Conservation (phyloP, 2,797 vertebrate species). For the Catharus ustulatus region DNA sequence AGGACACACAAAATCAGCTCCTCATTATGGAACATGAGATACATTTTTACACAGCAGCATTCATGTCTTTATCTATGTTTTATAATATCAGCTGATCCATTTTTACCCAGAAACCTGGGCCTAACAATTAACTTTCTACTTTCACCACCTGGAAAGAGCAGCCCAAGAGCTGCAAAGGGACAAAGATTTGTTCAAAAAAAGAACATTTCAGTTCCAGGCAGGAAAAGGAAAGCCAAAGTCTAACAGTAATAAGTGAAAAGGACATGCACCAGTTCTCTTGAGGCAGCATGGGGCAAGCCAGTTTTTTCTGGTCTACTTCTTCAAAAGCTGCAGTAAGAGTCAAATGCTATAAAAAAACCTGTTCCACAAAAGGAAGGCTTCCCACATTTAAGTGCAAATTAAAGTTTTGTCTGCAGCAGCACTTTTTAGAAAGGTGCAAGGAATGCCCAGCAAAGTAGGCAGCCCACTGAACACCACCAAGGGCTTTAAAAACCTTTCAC, state of each 20-base stretch:
- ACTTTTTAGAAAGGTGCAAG: slow-evolving; percentile 20
- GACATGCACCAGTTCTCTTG: background rate
- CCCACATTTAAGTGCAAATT: slow-evolving; percentile 20
- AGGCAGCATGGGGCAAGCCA: background rate
- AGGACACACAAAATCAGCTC: background rate
- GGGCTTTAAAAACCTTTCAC: slow-evolving; percentile 26
- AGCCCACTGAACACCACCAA: background rate
- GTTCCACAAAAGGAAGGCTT: slow-evolving; percentile 13
- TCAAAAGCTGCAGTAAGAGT: background rate
- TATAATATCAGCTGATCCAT: background rate
- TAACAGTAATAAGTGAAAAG: background rate
- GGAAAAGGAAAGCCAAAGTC: background rate
- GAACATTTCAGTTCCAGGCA: background rate
- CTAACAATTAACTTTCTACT: background rate
- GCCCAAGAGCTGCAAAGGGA: background rate
- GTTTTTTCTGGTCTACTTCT: background rate
- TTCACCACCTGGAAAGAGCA: background rate
- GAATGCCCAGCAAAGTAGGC: background rate
- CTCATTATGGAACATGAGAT: background rate
- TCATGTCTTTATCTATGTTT: background rate
- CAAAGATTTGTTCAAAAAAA: background rate
- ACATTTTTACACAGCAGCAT: background rate
- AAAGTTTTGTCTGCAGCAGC: background rate
- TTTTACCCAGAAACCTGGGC: background rate
- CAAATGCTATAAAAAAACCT: background rate